These are phyloP conservation scores for Pterois miles DNA, from an alignment of 2,797 vertebrate genomes.

Conservation along the genomic window DNA sequence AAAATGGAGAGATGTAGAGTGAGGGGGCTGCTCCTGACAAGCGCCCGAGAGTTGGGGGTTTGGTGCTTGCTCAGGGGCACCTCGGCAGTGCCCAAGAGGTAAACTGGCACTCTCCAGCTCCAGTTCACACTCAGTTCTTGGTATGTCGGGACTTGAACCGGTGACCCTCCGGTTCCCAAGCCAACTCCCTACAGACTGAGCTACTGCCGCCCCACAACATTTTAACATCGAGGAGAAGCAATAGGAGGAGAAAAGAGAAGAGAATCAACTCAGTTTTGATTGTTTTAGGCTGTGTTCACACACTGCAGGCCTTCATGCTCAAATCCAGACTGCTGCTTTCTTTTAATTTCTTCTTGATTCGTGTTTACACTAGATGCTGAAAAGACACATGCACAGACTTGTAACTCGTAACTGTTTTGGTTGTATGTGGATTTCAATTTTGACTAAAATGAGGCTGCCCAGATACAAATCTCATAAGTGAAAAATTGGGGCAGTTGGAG, in stretches of 20 bases:
- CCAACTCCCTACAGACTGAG: no score
- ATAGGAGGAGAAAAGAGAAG: not conserved
- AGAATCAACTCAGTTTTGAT: constrained; percentile 55
- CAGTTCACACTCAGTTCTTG: no score
- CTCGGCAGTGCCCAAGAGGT: no score
- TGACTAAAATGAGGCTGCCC: not conserved
- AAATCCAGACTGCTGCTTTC: constrained; percentile 9
- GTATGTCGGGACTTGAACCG: no score
- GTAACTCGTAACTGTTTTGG: not conserved
- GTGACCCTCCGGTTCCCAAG: no score
- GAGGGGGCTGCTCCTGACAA: no score
- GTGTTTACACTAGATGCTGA: not conserved
- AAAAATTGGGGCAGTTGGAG: constrained; percentile 30
- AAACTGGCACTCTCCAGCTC: no score
- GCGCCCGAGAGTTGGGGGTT: no score
- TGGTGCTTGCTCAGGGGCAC: no score
- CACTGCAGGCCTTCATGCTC: constrained; percentile 27
- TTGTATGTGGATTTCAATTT: not conserved
- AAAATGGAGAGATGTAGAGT: no score
- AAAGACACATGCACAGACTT: not conserved
- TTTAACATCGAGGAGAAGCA: constrained; percentile 41
- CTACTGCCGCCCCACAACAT: no score
- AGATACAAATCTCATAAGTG: not conserved
- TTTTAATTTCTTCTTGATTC: not conserved
- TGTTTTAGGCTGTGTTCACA: constrained; percentile 57